Conservation (phyloP, 2,113 vertebrate species). For the Anhinga anhinga region DNA sequence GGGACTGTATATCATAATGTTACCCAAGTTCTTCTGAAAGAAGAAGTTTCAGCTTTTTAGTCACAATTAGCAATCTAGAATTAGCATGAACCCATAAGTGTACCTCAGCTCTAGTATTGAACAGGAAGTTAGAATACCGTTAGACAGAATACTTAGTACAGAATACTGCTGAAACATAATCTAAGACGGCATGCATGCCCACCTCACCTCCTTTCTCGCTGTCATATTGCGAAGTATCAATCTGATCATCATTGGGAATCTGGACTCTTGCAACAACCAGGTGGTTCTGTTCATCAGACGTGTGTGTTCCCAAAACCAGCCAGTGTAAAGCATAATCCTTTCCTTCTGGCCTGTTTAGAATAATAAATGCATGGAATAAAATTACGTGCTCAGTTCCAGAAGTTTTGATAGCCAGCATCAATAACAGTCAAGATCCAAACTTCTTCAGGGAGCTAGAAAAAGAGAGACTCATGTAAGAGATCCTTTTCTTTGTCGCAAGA, state of each 20-base stretch:
- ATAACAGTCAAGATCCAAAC: background rate
- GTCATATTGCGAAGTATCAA: slow-evolving; percentile 88
- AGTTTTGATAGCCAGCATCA: background rate
- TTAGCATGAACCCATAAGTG: background rate
- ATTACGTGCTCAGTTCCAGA: background rate
- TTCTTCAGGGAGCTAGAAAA: background rate
- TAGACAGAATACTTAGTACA: background rate
- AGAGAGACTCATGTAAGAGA: background rate
- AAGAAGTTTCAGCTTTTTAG: background rate
- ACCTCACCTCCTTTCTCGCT: slow-evolving; percentile 96
- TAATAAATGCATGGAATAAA: background rate
- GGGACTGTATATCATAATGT: background rate
- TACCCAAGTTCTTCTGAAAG: background rate
- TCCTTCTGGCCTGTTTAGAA: slow-evolving; percentile 84
- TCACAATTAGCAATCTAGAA: background rate
- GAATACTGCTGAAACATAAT: background rate
- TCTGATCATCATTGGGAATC: slow-evolving; percentile 90
- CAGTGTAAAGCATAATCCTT: slow-evolving; percentile 91
- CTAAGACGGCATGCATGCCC: background rate
- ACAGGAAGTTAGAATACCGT: background rate
- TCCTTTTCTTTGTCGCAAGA: background rate
- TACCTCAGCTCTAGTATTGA: background rate
- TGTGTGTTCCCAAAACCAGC: slow-evolving; percentile 91
- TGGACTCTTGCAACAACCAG: slow-evolving; percentile 93
- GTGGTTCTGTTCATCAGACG: slow-evolving; percentile 94